These are phyloP conservation scores for Trimorus sp. DNA, from an alignment of 2,888 invertebrate genomes.

Conservation along the genomic window DNA sequence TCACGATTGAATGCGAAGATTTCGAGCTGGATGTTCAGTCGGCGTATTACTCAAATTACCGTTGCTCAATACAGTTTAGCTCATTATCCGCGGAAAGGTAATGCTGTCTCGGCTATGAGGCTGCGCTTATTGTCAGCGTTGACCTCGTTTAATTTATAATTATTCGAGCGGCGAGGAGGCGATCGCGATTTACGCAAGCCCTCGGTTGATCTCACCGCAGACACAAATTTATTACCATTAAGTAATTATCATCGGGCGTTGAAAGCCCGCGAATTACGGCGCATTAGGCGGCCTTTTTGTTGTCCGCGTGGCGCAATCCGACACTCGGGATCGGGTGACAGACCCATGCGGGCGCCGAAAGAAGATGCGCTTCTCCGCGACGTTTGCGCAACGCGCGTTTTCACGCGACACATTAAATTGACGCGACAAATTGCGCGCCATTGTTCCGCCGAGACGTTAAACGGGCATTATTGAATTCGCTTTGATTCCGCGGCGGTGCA, in stretches of 20 bases:
- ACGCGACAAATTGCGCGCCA: slow-evolving; percentile 24
- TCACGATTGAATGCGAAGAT: too few species aligned
- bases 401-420: slow-evolving; percentile 12
- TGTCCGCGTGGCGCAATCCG: slow-evolving; percentile 16
- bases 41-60: slow-evolving; percentile 1
- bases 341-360: neutral
- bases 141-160: slow-evolving; percentile 42
- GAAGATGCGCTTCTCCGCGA: slow-evolving; percentile 14
- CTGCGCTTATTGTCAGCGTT: slow-evolving; percentile 22
- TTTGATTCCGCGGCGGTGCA: slow-evolving; percentile 9
- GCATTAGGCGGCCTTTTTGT: slow-evolving; percentile 30
- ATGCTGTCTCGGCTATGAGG: neutral
- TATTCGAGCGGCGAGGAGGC: slow-evolving; percentile 14
- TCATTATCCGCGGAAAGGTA: neutral
- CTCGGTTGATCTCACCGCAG: slow-evolving; percentile 16
- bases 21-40: too few species aligned
- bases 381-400: slow-evolving; percentile 18
- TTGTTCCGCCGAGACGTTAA: slow-evolving; percentile 21
- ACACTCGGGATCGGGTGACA: neutral
- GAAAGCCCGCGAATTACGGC: slow-evolving; percentile 30
- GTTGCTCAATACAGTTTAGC: neutral
- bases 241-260: slow-evolving; percentile 48
- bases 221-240: slow-evolving; percentile 45
- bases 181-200: slow-evolving; percentile 24
- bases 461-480: slow-evolving; percentile 13